phyloP scores from a whole-genome alignment of 2,888 invertebrate species.

The Nematopogon swammerdamellus region DNA sequence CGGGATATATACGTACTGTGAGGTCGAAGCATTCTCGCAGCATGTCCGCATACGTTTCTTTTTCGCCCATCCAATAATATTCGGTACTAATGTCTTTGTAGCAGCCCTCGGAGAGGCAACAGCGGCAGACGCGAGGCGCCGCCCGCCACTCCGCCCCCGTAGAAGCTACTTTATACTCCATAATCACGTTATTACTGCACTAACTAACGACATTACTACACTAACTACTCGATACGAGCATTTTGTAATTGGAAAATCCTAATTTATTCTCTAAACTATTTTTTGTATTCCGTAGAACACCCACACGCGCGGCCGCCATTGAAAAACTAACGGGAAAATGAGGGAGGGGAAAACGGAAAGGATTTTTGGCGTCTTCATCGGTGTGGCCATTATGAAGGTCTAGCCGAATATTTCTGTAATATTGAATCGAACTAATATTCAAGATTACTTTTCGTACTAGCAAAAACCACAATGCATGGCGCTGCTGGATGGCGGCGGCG shows the following conservation, averaged over 20 bases:
- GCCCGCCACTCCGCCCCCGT: constrained; percentile 17
- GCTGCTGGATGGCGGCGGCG: too few relatives aligned
- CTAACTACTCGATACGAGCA: constrained; percentile 15
- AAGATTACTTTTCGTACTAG: too few relatives aligned
- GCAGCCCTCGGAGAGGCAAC: constrained; percentile 20
- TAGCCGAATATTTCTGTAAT: too few relatives aligned
- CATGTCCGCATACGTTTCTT: constrained; percentile 39
- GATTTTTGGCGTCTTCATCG: too few relatives aligned
- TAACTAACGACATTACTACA: constrained; percentile 14
- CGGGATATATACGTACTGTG: constrained; percentile 20
- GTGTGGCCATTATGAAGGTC: too few relatives aligned
- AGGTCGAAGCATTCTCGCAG: constrained; percentile 34
- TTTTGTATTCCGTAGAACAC: neutral
- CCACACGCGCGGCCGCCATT: neutral
- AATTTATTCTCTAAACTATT: neutral
- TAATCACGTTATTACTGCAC: neutral
- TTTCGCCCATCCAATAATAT: constrained; percentile 17
- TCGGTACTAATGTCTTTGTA: constrained; percentile 18
- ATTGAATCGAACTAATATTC: too few relatives aligned
- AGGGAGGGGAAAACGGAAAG: too few relatives aligned
- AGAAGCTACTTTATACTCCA: neutral
- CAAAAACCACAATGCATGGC: too few relatives aligned
- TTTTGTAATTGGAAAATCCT: constrained; percentile 5
- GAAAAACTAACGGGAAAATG: neutral
- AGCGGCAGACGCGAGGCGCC: constrained; percentile 21